Conservation (phyloP, 2,113 vertebrate genomes). For the Piprites chloris region DNA sequence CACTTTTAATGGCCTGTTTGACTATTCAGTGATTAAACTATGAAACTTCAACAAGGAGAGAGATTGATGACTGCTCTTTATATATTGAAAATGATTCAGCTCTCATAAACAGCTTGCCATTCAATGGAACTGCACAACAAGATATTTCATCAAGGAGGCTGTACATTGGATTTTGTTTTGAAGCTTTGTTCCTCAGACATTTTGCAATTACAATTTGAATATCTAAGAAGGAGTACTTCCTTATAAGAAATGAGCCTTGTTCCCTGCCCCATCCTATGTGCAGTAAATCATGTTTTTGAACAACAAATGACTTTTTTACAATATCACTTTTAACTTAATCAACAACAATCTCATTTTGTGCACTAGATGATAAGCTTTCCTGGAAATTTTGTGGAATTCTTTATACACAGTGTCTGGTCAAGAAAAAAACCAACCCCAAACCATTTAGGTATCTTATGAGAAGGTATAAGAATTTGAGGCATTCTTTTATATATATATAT, state of each 20-base stretch:
- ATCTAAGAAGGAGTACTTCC: not conserved
- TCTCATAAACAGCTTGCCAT: not conserved
- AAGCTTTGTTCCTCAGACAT: not conserved
- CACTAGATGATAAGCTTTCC: not conserved
- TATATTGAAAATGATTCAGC: not conserved
- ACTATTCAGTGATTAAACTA: slow-evolving; percentile 42
- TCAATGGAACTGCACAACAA: not conserved
- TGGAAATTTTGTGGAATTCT: not conserved
- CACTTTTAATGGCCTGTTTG: slow-evolving; percentile 28
- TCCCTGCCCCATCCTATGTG: not conserved
- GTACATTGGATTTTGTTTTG: not conserved
- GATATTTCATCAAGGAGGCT: not conserved
- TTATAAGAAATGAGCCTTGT: not conserved
- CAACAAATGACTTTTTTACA: not conserved
- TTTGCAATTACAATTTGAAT: not conserved
- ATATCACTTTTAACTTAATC: not conserved
- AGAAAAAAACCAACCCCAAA: not conserved
- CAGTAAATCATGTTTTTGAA: not conserved
- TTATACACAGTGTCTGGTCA: not conserved
- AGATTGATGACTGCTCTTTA: not conserved
- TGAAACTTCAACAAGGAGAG: not conserved
- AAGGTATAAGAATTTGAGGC: not conserved
- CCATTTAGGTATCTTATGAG: not conserved
- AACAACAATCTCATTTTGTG: not conserved
- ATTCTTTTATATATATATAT: not conserved